Percentiles rank a stretch among this genome's conserved stretches.
Evolutionary conservation across 2,888 invertebrate genomes (phyloP).

Genomic region (Cantharis flavilabris): DNA sequence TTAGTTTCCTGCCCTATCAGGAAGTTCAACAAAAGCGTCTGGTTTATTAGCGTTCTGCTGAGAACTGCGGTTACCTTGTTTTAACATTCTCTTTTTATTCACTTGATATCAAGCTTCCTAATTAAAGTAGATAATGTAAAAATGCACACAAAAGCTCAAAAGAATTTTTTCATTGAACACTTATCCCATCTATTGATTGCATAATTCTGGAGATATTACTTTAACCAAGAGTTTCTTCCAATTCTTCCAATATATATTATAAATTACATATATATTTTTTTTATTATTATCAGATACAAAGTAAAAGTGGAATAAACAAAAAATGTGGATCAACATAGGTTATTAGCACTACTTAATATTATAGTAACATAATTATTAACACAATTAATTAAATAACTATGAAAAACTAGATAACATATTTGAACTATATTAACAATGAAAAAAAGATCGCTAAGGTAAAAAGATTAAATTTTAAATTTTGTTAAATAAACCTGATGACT

Average conservation of each 20-base stretch:
- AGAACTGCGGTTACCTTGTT: slow-evolving; percentile 6
- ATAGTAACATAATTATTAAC: too few relatives aligned
- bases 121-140: slow-evolving; percentile 7
- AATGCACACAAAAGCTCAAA: slow-evolving; percentile 1
- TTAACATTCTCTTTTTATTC: slow-evolving; percentile 1
- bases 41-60: slow-evolving; percentile 3
- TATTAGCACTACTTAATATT: too few relatives aligned
- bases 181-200: not conserved
- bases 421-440: too few relatives aligned
- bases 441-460: too few relatives aligned
- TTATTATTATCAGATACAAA: too few relatives aligned
- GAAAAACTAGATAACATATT: too few relatives aligned
- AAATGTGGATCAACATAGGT: too few relatives aligned
- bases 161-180: not conserved
- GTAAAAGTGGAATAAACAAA: too few relatives aligned
- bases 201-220: not conserved
- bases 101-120: not conserved
- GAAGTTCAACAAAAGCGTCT: slow-evolving; percentile 7
- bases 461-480: too few relatives aligned
- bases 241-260: not conserved
- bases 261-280: too few relatives aligned
- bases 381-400: too few relatives aligned
- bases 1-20: slow-evolving; percentile 7
- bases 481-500: too few relatives aligned
- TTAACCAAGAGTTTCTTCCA: not conserved